Evolutionary conservation across 2,888 invertebrate genomes (phyloP), one percentile per base, ranked within the genome.

Genomic region (Capitulum mitella): DNA sequence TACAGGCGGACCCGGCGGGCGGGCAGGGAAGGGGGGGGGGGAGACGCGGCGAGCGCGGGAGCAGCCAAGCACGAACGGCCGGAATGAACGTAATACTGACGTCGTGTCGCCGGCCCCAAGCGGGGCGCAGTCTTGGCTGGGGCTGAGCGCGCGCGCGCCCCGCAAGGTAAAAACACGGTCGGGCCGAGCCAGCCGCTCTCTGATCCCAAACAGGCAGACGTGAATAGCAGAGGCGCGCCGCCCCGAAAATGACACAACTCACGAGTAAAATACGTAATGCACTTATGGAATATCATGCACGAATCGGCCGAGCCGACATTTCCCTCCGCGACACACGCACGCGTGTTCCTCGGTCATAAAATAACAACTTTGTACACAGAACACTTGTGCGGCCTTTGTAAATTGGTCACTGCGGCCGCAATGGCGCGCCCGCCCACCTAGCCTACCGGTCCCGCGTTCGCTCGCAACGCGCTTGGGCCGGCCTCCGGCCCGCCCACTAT

Each of bases 281-380:
- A 70, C 70, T 70, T 70, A 70, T 70, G 70, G 70, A 70, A 70
- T 70, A 70, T 70, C 70, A 70, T 70, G 37, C 70, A 70, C 70
- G 37, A 70, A 22, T 37, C 3, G 70, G 61, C 16, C 32, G 61
- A 22, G n/a, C 51, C 51, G 51, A 8, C 51, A 22, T 19, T 3
- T 8, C 51, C 51, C 51, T 14, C 8, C 61, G 61, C 61, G 32
- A n/a, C 61, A 8, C n/a, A n/a, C 58, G 61, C 32, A 32, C 61
- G 61, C 61, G 12, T 3, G 61, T 16, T 32, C 32, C 29, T 32
- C 61, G 70, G 37, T 37, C 70, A 29, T 37, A n/a, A 37, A 70
- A 70, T 70, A 70, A 32, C 70, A 70, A 32, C 70, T 70, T 70
- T 70, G 70, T 70, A 70, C 70, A 70, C 37, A 19, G 70, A 22